Evolutionary conservation across 1,140 invertebrate species (phyloP).

Genomic region (Conus betulinus): DNA sequence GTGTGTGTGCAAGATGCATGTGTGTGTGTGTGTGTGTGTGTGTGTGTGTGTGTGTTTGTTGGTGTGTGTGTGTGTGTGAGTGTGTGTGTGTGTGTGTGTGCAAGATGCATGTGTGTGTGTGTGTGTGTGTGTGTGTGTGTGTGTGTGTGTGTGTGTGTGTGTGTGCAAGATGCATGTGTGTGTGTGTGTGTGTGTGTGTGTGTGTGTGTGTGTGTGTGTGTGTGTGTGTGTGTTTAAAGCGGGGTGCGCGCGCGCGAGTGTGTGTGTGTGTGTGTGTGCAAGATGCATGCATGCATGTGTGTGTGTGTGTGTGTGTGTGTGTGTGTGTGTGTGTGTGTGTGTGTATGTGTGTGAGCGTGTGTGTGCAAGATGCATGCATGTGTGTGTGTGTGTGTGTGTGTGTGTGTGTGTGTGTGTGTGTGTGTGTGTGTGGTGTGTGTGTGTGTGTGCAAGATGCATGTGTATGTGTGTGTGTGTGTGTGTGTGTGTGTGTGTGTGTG

Average conservation of each 20-base stretch:
- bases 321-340: background rate
- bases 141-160: background rate
- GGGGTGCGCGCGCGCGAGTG: no score
- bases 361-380: no score
- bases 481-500: no score
- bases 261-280: background rate
- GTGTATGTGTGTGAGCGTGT: no score
- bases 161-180: no score
- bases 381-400: no score
- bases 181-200: background rate
- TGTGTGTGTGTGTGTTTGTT: no score
- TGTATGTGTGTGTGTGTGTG: background rate
- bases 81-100: no score
- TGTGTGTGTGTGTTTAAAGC: constrained; percentile 7
- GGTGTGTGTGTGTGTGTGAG: no score
- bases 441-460: no score
- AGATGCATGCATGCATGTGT: no score
- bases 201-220: background rate
- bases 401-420: background rate
- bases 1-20: background rate
- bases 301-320: background rate
- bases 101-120: background rate
- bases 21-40: no score
- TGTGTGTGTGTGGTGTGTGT: background rate
- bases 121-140: background rate